Percentiles rank a stretch among this genome's conserved stretches.
These are phyloP conservation scores for Ellobius talpinus DNA, from an alignment of 2,113 vertebrate species.

Conservation along the genomic window DNA sequence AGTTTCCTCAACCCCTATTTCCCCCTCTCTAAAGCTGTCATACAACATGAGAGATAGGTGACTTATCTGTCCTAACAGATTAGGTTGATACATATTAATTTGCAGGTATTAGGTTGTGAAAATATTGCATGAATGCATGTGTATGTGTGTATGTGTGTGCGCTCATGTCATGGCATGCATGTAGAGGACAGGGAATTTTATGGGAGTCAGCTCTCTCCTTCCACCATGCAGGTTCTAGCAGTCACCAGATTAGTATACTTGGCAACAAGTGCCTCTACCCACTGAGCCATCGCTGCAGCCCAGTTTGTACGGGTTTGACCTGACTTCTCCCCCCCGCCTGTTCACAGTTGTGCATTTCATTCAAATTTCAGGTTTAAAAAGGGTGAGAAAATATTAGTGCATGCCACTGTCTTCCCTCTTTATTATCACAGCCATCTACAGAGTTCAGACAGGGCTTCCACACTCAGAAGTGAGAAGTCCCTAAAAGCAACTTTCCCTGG, in stretches of 20 bases:
- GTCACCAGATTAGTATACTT: neutral
- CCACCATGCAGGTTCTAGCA: too few relatives aligned
- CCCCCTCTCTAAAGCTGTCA: conserved; percentile 2
- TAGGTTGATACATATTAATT: neutral
- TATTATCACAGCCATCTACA: conserved; percentile 2
- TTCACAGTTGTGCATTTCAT: neutral
- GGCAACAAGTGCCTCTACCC: too few relatives aligned
- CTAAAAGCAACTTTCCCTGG: neutral
- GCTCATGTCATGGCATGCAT: neutral
- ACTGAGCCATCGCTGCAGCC: too few relatives aligned
- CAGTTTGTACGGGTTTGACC: neutral
- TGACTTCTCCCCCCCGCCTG: neutral
- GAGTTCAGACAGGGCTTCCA: neutral
- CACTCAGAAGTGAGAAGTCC: conserved; percentile 31
- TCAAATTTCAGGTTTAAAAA: neutral
- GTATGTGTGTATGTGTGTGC: too few relatives aligned
- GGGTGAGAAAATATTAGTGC: neutral
- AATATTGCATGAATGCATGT: neutral
- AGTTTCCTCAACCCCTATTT: neutral
- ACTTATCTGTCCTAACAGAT: neutral
- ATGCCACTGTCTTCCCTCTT: neutral
- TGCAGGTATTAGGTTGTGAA: neutral
- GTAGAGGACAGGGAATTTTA: neutral
- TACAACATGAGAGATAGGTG: neutral
- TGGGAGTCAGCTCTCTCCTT: neutral